Evolutionary conservation across 2,797 vertebrate species (phyloP).

Genomic region (Emys orbicularis): DNA sequence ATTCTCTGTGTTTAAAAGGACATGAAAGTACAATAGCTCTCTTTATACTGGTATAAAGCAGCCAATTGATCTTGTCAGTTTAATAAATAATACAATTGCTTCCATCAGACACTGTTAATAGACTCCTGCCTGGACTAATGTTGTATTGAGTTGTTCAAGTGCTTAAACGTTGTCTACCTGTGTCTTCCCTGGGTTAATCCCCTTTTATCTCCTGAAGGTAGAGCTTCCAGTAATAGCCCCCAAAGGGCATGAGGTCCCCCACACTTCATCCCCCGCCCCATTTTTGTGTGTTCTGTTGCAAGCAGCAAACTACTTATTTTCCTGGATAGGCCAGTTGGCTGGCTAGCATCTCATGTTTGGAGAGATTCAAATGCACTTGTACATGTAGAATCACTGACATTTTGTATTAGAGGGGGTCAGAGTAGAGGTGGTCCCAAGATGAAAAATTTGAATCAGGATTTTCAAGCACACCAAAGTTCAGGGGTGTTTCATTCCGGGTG

Average conservation of each 20-base stretch:
- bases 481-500: not conserved
- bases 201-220: slow-evolving; percentile 50
- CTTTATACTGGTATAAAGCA: slow-evolving; percentile 63
- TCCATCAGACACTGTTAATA: slow-evolving; percentile 75
- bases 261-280: slow-evolving; percentile 40
- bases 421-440: not conserved
- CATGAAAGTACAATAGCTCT: slow-evolving; percentile 73
- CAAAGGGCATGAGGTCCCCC: slow-evolving; percentile 30
- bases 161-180: slow-evolving; percentile 53
- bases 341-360: not conserved
- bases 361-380: not conserved
- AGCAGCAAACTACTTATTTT: slow-evolving; percentile 44
- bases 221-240: slow-evolving; percentile 34
- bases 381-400: not conserved
- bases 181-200: slow-evolving; percentile 28
- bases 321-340: slow-evolving; percentile 43
- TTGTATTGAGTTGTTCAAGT: slow-evolving; percentile 66
- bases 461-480: not conserved
- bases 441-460: not conserved
- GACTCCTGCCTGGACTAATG: slow-evolving; percentile 73
- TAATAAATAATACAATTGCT: slow-evolving; percentile 78
- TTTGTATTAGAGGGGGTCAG: not conserved
- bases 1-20: slow-evolving; percentile 74
- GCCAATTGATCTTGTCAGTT: slow-evolving; percentile 75
- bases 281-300: slow-evolving; percentile 50